Percentiles rank a stretch among this genome's conserved stretches.
phyloP scores from a whole-genome alignment of 2,797 vertebrate genomes.

The Darevskia mixta region DNA sequence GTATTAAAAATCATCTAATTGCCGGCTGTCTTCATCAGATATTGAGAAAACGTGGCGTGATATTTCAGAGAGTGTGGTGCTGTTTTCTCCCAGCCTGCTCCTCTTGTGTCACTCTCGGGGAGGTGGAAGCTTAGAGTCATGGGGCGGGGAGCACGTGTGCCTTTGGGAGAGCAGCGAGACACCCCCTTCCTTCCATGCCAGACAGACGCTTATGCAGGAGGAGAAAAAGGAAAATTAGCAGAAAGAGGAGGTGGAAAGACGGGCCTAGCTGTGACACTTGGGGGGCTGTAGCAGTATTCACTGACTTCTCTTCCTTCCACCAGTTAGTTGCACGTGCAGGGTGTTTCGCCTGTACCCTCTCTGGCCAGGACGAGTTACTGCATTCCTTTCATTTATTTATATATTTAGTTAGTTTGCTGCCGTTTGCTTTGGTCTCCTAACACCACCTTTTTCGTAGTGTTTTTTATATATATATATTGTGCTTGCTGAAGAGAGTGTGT shows the following conservation, averaged over 20 bases:
- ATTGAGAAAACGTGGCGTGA: background rate
- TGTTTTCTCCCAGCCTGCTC: background rate
- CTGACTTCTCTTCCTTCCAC: background rate
- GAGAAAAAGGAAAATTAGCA: background rate
- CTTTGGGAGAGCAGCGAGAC: constrained; percentile 31
- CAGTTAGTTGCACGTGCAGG: constrained; percentile 10
- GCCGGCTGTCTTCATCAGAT: background rate
- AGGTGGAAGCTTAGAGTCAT: constrained; percentile 23
- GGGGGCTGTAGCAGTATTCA: background rate
- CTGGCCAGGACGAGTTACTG: constrained; percentile 49
- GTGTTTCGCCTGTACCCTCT: constrained; percentile 30
- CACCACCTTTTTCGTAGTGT: background rate
- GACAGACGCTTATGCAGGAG: background rate
- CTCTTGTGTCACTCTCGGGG: background rate
- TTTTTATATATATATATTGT: background rate
- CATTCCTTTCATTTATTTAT: constrained; percentile 14
- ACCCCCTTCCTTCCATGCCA: constrained; percentile 31
- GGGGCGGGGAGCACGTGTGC: constrained; percentile 56
- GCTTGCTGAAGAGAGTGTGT: background rate
- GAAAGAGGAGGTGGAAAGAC: background rate
- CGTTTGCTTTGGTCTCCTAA: background rate
- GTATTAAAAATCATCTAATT: background rate
- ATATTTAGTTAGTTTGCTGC: background rate
- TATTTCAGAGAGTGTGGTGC: background rate
- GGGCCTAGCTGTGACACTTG: constrained; percentile 6